phyloP scores from a whole-genome alignment of 2,113 vertebrate genomes.

The Leptobrachium ailaonicum region DNA sequence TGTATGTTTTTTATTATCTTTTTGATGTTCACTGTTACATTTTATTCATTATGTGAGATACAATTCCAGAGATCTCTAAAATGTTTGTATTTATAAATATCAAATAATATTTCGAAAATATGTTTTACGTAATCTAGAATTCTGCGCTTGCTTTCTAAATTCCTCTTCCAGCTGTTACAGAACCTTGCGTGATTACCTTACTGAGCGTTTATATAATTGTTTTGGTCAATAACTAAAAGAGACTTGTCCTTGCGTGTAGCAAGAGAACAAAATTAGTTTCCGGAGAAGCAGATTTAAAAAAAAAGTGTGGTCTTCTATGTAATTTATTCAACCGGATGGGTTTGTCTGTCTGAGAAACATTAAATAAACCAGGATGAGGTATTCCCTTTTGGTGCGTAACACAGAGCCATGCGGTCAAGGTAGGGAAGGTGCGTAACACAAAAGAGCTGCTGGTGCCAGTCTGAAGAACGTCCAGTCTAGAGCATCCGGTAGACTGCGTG shows the following conservation, averaged over 20 bases:
- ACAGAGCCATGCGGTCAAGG: conserved; percentile 13
- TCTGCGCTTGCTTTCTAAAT: too few relatives aligned
- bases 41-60: too few relatives aligned
- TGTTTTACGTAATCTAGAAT: too few relatives aligned
- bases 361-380: conserved; percentile 31
- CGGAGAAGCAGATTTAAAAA: not conserved
- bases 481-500: conserved; percentile 33
- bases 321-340: conserved; percentile 31
- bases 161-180: too few relatives aligned
- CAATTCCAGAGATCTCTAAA: too few relatives aligned
- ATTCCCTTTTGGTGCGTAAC: conserved; percentile 23
- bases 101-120: too few relatives aligned
- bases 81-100: too few relatives aligned
- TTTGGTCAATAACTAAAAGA: too few relatives aligned
- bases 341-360: conserved; percentile 33
- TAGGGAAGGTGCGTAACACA: conserved; percentile 6
- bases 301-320: not conserved
- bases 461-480: conserved; percentile 10
- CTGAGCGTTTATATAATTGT: too few relatives aligned
- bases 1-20: too few relatives aligned
- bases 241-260: not conserved
- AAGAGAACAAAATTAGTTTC: not conserved
- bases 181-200: too few relatives aligned
- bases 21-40: too few relatives aligned
- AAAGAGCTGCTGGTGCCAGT: conserved; percentile 22